Conservation (phyloP, 2,113 vertebrate species). For the Murina feae region DNA sequence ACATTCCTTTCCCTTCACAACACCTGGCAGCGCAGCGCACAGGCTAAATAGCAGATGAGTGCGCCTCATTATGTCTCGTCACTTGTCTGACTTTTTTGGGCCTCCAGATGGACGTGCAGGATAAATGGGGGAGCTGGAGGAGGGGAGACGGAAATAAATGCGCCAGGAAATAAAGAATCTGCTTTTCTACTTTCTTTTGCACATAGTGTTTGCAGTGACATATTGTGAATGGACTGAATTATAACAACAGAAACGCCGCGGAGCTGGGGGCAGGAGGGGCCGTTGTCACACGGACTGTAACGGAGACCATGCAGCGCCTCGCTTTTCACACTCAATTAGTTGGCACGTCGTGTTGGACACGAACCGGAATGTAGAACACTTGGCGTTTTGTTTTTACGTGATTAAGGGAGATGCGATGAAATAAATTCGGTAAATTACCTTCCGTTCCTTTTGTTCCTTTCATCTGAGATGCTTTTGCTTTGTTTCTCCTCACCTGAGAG, state of each 20-base stretch:
- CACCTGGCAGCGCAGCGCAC: constrained; percentile 55
- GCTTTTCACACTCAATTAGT: constrained; percentile 89
- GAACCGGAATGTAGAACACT: constrained; percentile 60
- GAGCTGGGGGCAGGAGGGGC: constrained; percentile 84
- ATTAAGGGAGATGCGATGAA: constrained; percentile 68
- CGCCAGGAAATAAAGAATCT: constrained; percentile 75
- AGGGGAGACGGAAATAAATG: constrained; percentile 73
- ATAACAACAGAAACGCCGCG: constrained; percentile 79
- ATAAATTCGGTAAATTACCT: constrained; percentile 58
- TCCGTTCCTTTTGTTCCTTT: neutral
- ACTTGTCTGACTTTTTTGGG: constrained; percentile 66
- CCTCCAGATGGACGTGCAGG: constrained; percentile 73
- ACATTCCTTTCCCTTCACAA: neutral
- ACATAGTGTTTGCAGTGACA: constrained; percentile 72
- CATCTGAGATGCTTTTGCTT: neutral
- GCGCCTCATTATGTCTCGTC: constrained; percentile 14
- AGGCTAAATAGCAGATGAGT: constrained; percentile 49
- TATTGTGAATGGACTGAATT: constrained; percentile 77
- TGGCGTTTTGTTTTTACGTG: constrained; percentile 59
- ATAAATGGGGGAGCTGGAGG: constrained; percentile 60
- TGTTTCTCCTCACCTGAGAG: neutral
- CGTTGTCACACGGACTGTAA: constrained; percentile 85
- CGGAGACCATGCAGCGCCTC: constrained; percentile 84
- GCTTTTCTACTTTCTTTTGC: constrained; percentile 71
- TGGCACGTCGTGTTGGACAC: constrained; percentile 78